Evolutionary conservation across 2,113 vertebrate genomes (phyloP).

Genomic region (Corythornis vintsioides): DNA sequence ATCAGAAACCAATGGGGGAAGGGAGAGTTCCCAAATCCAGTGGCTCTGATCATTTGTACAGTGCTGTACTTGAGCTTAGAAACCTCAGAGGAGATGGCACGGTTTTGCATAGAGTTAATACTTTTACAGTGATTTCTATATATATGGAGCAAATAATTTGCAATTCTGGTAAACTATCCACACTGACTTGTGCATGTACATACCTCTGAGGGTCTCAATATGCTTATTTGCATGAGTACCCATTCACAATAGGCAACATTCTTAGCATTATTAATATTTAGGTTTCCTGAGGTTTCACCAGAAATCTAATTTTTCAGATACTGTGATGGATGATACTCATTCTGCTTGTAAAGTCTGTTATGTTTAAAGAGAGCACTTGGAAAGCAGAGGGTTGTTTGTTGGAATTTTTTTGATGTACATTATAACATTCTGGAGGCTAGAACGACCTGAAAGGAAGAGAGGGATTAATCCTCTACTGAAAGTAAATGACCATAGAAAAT

Average conservation of each 20-base stretch:
- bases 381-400: background rate
- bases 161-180: background rate
- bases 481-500: background rate
- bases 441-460: background rate
- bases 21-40: background rate
- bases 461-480: background rate
- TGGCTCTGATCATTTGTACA: background rate
- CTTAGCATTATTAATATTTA: background rate
- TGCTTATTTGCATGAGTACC: background rate
- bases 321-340: background rate
- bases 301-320: background rate
- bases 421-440: background rate
- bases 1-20: conserved; percentile 13
- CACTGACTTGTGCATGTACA: background rate
- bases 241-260: background rate
- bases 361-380: background rate
- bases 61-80: background rate
- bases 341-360: background rate
- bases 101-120: background rate
- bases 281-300: background rate
- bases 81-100: background rate
- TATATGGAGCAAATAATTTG: background rate
- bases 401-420: background rate
- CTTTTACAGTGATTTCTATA: background rate
- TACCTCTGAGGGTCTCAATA: background rate